Conservation (phyloP, 2,888 invertebrate species). For the Aplocera efformata region DNA sequence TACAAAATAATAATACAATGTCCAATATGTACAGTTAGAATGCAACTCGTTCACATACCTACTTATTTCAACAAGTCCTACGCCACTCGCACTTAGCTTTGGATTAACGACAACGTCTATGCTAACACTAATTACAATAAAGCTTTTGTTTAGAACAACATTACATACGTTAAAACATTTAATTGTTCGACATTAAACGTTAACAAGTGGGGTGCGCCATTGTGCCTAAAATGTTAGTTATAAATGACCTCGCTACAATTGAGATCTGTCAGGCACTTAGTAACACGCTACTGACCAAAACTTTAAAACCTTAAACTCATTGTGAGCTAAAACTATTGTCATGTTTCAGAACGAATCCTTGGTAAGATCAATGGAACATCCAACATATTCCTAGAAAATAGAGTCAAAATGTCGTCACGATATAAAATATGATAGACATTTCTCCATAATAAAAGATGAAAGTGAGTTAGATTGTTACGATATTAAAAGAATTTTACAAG, state of each 20-base stretch:
- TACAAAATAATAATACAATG: slow-evolving; percentile 52
- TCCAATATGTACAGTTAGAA: slow-evolving; percentile 61
- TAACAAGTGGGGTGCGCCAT: slow-evolving; percentile 49
- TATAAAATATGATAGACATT: no score
- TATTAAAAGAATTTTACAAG: no score
- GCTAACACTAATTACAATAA: slow-evolving; percentile 76
- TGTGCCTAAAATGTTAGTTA: slow-evolving; percentile 32
- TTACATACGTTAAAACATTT: slow-evolving; percentile 65
- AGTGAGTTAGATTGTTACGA: no score
- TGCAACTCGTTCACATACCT: slow-evolving; percentile 46
- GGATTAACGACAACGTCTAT: slow-evolving; percentile 69
- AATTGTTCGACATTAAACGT: slow-evolving; percentile 49
- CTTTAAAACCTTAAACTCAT: slow-evolving; percentile 24
- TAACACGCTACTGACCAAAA: slow-evolving; percentile 27
- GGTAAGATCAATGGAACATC: neutral
- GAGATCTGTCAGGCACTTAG: slow-evolving; percentile 29
- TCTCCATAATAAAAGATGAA: no score
- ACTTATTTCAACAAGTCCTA: slow-evolving; percentile 51
- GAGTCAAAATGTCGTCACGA: no score
- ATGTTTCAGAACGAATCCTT: slow-evolving; percentile 24
- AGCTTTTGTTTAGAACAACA: slow-evolving; percentile 74
- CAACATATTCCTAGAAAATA: no score
- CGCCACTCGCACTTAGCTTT: slow-evolving; percentile 70
- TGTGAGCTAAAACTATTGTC: slow-evolving; percentile 27
- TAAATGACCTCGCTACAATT: slow-evolving; percentile 27